Evolutionary conservation across 2,797 vertebrate genomes (phyloP), one percentile per base, ranked within the genome.

Genomic region (Artibeus lituratus): DNA sequence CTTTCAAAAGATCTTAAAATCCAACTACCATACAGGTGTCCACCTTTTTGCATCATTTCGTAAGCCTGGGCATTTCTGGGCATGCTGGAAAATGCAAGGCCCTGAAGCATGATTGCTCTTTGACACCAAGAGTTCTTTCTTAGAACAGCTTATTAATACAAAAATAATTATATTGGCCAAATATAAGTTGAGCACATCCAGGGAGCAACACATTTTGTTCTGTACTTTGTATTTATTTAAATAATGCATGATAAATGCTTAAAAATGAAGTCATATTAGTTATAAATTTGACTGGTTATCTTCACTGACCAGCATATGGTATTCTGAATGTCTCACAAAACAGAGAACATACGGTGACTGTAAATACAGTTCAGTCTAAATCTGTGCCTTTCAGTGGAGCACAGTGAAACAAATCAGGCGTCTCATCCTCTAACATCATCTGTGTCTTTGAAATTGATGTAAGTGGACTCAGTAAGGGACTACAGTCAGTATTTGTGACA

Each of bases 241-340:
- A 62, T n/a, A 10, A 70, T 51, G 2, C 57, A 51, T 65, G 81
- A 35, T 70, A 49, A 87, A 85, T 32, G 14, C 15, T 87, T 81
- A 42, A 83, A 94, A 73, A 10, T 86, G 2, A 93, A 95, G 93
- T 78, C 8, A 67, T 82, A 53, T 82, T 76, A 93, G 29, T 93
- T 90, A 67, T 80, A 93, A 93, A 96, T 94, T 57, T 87, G 82
- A 93, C 39, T 59, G 18, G n/a, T 88, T 72, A 87, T 87, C 44
- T 87, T 93, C 94, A 85, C 69, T 90, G 69, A 82, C 87, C 94
- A 74, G 12, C 44, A 87, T 73, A 83, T 76, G 69, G 88, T 94
- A 69, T 53, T 70, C 7, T 62, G 47, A 74, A 26, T 87, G 32
- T 85, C 51, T 10, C 69, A 42, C 39, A 88, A 97, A 97, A 84